These are phyloP conservation scores for Alosa alosa DNA, from an alignment of 2,113 vertebrate species.

Conservation along the genomic window DNA sequence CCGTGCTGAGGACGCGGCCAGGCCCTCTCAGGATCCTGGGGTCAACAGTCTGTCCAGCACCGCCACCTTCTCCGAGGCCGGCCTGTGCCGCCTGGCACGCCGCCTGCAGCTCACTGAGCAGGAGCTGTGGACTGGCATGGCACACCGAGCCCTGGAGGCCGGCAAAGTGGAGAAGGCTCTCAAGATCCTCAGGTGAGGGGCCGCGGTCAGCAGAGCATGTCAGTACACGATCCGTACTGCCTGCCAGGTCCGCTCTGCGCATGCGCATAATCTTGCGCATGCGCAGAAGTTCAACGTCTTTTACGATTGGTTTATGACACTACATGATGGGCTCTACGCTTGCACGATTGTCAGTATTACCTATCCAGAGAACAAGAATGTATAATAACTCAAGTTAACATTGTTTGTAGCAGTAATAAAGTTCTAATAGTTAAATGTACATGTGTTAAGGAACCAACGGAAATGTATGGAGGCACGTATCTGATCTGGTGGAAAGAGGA, in stretches of 20 bases:
- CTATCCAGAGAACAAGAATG: too few species aligned
- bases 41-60: neutral
- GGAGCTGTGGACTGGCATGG: constrained; percentile 74
- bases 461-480: neutral
- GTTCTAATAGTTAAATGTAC: too few species aligned
- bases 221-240: too few species aligned
- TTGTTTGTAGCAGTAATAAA: too few species aligned
- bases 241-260: too few species aligned
- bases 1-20: constrained; percentile 36
- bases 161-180: constrained; percentile 80
- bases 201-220: neutral
- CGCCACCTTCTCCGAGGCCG: constrained; percentile 58
- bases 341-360: too few species aligned
- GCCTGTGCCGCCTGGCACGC: constrained; percentile 74
- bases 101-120: constrained; percentile 78
- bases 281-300: too few species aligned
- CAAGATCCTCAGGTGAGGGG: constrained; percentile 80
- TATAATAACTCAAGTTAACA: too few species aligned
- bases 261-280: too few species aligned
- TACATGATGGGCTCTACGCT: too few species aligned
- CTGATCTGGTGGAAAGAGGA: neutral
- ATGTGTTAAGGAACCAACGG: too few species aligned
- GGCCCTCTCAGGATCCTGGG: constrained; percentile 56
- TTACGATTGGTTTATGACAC: too few species aligned
- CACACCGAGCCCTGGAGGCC: constrained; percentile 65